phyloP scores from a whole-genome alignment of 1,140 invertebrate species.

The Trachymyrmex cornetzi region DNA sequence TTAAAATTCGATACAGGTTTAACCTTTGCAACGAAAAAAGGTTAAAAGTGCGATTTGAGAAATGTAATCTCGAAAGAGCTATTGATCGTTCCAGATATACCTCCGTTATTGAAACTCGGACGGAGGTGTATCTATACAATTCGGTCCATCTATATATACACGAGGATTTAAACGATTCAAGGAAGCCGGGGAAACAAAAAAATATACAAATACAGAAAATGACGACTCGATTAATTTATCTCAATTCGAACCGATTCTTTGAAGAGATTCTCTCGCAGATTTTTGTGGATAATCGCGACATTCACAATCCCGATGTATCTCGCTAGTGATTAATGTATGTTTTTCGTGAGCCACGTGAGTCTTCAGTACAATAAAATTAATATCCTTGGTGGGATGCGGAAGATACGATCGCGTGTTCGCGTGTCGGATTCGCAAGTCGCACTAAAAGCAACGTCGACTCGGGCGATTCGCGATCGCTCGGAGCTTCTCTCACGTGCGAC shows the following conservation, averaged over 20 bases:
- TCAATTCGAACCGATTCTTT: background rate
- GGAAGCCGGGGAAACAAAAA: no score
- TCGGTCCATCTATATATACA: background rate
- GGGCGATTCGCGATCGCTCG: slow-evolving; percentile 53
- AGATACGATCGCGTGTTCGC: slow-evolving; percentile 60
- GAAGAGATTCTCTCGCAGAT: background rate
- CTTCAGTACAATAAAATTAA: background rate
- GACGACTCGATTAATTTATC: background rate
- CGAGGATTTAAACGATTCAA: background rate
- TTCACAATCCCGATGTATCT: background rate
- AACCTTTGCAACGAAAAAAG: no score
- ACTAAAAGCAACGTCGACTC: slow-evolving; percentile 74
- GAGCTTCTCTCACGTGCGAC: slow-evolving; percentile 60
- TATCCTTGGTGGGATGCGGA: background rate
- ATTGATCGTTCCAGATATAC: background rate
- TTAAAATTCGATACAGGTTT: no score
- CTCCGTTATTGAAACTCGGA: background rate
- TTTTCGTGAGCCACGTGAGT: background rate
- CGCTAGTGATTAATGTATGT: background rate
- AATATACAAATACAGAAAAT: background rate
- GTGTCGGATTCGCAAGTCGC: slow-evolving; percentile 75
- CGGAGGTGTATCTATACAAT: background rate
- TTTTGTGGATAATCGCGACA: background rate
- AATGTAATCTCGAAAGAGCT: background rate
- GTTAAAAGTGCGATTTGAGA: background rate